Percentiles rank a stretch among this genome's conserved stretches.
phyloP scores from a whole-genome alignment of 1,140 invertebrate genomes.

The Lepidurus couesii region DNA sequence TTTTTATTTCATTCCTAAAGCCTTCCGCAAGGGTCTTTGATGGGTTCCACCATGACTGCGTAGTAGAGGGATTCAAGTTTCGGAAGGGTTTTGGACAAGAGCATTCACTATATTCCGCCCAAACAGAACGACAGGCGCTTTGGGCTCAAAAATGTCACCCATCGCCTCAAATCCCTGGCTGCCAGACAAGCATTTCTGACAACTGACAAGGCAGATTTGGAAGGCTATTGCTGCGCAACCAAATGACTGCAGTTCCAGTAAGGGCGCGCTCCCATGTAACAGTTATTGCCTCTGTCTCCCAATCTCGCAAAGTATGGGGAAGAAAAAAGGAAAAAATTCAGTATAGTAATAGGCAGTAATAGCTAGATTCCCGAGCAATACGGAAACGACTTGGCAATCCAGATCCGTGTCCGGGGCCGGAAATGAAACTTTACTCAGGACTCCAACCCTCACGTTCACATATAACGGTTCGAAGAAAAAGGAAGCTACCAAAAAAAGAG shows the following conservation, averaged over 20 bases:
- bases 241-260: conserved; percentile 1
- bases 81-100: not conserved
- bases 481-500: not conserved
- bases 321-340: not conserved
- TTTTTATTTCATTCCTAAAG: not conserved
- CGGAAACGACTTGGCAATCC: conserved; percentile 17
- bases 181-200: conserved; percentile 1
- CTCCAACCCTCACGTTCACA: not conserved
- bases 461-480: not conserved
- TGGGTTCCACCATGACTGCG: not conserved
- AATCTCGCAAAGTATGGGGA: not conserved
- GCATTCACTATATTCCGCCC: not conserved
- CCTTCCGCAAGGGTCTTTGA: not conserved
- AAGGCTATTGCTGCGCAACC: conserved; percentile 12
- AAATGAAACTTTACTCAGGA: conserved; percentile 1
- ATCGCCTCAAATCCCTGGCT: not conserved
- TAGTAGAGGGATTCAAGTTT: not conserved
- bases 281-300: not conserved
- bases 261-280: not conserved
- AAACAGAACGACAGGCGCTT: not conserved
- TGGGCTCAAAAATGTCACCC: not conserved
- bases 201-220: conserved; percentile 11
- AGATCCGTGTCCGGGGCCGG: conserved; percentile 12
- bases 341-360: conserved; percentile 15
- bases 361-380: not conserved